These are phyloP conservation scores for Stegodyphus mimosarum DNA, from an alignment of 1,140 invertebrate genomes.

Conservation along the genomic window DNA sequence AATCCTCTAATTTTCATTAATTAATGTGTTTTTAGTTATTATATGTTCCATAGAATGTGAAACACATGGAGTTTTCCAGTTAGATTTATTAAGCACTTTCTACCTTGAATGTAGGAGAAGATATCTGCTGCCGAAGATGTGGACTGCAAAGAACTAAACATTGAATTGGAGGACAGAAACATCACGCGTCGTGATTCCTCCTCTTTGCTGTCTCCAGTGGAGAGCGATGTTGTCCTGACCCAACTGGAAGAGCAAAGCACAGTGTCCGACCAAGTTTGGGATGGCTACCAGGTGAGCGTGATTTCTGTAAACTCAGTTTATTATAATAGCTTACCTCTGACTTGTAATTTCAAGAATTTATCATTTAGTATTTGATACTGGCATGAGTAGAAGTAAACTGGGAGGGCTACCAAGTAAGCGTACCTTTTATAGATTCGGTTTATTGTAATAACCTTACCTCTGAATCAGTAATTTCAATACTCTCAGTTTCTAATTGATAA, in stretches of 20 bases:
- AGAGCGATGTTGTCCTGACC: conserved; percentile 48
- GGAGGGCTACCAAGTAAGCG: too few relatives aligned
- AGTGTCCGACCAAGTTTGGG: conserved; percentile 83
- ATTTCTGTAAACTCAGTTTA: not conserved
- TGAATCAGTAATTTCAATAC: too few relatives aligned
- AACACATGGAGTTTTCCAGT: not conserved
- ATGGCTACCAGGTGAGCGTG: conserved; percentile 70
- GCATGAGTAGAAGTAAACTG: too few relatives aligned
- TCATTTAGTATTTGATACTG: too few relatives aligned
- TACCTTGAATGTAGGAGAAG: not conserved
- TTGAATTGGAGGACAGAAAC: conserved; percentile 8
- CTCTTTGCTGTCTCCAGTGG: conserved; percentile 21
- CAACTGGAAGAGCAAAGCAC: conserved; percentile 73
- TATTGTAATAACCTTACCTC: too few relatives aligned
- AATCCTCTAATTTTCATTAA: too few relatives aligned
- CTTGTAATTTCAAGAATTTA: too few relatives aligned
- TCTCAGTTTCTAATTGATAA: too few relatives aligned
- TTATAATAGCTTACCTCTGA: too few relatives aligned
- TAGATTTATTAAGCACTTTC: not conserved
- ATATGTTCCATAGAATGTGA: too few relatives aligned
- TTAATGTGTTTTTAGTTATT: too few relatives aligned
- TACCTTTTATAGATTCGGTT: too few relatives aligned
- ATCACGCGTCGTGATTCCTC: not conserved
- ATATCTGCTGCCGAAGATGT: not conserved
- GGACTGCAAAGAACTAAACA: conserved; percentile 9